Evolutionary conservation across 2,888 invertebrate species (phyloP), one percentile per base, ranked within the genome.

Genomic region (Leucozona laternaria): DNA sequence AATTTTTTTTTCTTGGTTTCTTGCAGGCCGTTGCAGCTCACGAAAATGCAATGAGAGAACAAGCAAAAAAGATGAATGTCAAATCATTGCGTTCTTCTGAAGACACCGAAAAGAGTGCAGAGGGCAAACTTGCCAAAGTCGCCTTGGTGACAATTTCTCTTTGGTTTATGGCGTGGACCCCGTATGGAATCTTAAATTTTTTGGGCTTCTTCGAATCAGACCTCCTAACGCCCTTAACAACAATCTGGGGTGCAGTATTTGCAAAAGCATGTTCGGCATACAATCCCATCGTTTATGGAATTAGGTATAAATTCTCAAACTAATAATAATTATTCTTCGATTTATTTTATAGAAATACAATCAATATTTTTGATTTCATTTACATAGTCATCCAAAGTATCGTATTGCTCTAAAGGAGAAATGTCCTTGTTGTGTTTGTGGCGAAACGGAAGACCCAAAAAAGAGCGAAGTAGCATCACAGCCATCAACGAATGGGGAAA

Each of bases 151-250:
- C 98, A 86, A 97, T 98, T 90, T 95, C 96, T 0, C 93, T 98
- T 89, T 98, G 97, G 97, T 96, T 98, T 93, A 95, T 97, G 94
- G 97, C 97, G 62, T 98, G 98, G 98, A 97, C 97, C 28, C 97
- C 97, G 10, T 98, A 97, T 90, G 93, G 97, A 88, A 95, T 97
- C 72, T 96, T 97, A 90, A 97, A 97, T 92, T 96, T 94, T 90
- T 93, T 96, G 86, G 97, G 97, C 55, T 95, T 97, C 76, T 97
- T 97, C 90, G 95, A 96, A 89, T 94, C 94, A 78, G 94, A 94
- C 55, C 95, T 94, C 60, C 95, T 97, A 89, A 96, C 94, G 88
- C 97, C 97, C 17, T 93, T 97, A 88, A 95, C 95, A 88, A 97
- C 97, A 75, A 97, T 97, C 92, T 97, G 97, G 96, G 97, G 97